Evolutionary conservation across 2,797 vertebrate species (phyloP).

Genomic region (Holocentrus rufus): DNA sequence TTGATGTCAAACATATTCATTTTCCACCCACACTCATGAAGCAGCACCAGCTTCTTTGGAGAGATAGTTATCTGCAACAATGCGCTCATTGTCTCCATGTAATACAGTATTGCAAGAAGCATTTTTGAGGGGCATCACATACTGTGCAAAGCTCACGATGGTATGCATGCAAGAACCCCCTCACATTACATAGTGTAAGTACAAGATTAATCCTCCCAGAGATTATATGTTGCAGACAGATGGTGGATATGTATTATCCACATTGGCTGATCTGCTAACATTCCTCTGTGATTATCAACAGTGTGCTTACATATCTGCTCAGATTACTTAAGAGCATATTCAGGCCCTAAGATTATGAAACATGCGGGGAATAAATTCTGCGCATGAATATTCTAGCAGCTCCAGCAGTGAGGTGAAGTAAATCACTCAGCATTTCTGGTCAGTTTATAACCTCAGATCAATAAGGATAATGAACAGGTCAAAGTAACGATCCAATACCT

Average conservation of each 20-base stretch:
- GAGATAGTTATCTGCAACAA: constrained; percentile 26
- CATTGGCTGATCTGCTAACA: constrained; percentile 60
- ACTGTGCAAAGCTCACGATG: constrained; percentile 15
- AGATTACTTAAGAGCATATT: constrained; percentile 44
- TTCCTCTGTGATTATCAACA: constrained; percentile 54
- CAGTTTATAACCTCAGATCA: constrained; percentile 14
- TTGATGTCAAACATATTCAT: constrained; percentile 49
- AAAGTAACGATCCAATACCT: constrained; percentile 6
- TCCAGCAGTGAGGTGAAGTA: constrained; percentile 4
- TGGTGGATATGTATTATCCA: constrained; percentile 66
- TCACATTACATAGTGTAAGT: constrained; percentile 43
- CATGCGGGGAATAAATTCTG: constrained; percentile 5
- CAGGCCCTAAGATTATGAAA: constrained; percentile 23
- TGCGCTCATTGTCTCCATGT: constrained; percentile 13
- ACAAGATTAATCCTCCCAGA: constrained; percentile 66
- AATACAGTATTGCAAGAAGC: constrained; percentile 20
- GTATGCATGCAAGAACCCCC: constrained; percentile 34
- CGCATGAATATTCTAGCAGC: constrained; percentile 7
- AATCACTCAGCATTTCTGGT: constrained; percentile 1
- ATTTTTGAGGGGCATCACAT: constrained; percentile 5
- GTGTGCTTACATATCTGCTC: constrained; percentile 42
- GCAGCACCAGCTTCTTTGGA: constrained; percentile 39
- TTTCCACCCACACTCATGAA: constrained; percentile 45
- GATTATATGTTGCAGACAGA: constrained; percentile 78
- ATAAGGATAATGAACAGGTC: neutral